A percentile compares a stretch with the other conserved stretches of the same genome.
These are phyloP conservation scores for Uria lomvia DNA, from an alignment of 2,113 vertebrate genomes.

Conservation along the genomic window DNA sequence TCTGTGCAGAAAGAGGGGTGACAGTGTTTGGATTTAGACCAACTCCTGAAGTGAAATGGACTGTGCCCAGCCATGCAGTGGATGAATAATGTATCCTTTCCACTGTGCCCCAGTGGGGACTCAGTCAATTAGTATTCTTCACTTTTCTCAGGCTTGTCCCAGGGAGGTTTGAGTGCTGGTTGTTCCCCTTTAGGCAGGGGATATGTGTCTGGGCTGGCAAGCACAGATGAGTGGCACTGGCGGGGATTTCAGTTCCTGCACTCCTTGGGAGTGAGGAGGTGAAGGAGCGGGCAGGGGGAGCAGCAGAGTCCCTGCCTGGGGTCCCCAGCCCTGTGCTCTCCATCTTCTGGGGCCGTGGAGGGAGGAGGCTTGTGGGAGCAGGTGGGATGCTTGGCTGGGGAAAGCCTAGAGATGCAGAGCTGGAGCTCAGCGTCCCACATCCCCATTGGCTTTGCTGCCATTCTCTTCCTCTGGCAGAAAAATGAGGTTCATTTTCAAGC, in stretches of 20 bases:
- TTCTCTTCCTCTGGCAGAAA: neutral
- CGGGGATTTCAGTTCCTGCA: neutral
- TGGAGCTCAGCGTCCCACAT: neutral
- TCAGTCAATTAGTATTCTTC: neutral
- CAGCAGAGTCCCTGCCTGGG: neutral
- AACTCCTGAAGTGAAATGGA: rapidly evolving
- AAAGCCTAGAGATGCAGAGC: neutral
- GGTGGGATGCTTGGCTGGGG: neutral
- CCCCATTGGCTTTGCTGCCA: rapidly evolving
- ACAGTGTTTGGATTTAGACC: neutral
- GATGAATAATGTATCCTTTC: neutral
- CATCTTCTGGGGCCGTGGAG: neutral
- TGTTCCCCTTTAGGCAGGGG: neutral
- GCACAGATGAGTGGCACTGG: neutral
- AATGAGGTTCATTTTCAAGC: neutral
- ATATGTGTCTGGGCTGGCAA: neutral
- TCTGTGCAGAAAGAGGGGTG: neutral
- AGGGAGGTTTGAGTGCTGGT: neutral
- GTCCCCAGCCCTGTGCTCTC: neutral
- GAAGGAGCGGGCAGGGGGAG: neutral
- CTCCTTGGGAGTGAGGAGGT: neutral
- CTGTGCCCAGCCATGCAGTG: neutral
- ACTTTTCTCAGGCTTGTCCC: neutral
- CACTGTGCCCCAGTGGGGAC: neutral
- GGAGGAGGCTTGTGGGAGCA: neutral